A percentile compares a stretch with the other conserved stretches of the same genome.
These are phyloP conservation scores for Phalera bucephala DNA, from an alignment of 2,888 invertebrate genomes.

Conservation along the genomic window DNA sequence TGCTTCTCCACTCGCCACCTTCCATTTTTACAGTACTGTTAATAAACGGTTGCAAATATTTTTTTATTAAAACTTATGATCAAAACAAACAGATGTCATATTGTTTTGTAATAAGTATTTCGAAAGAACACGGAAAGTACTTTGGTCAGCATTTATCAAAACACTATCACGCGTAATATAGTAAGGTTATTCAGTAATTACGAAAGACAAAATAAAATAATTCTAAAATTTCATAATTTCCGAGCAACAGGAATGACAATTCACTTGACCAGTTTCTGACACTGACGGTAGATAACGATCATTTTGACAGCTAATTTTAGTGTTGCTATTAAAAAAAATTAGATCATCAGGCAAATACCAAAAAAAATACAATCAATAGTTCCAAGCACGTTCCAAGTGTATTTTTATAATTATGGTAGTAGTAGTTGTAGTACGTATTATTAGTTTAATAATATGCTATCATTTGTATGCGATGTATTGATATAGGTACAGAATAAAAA, in stretches of 20 bases:
- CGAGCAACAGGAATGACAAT: slow-evolving; percentile 22
- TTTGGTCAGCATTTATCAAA: slow-evolving; percentile 1
- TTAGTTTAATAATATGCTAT: no score
- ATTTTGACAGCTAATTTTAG: no score
- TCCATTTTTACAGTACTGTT: slow-evolving; percentile 60
- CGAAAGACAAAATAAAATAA: slow-evolving; percentile 14
- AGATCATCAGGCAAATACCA: no score
- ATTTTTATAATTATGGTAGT: no score
- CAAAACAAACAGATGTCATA: slow-evolving; percentile 74
- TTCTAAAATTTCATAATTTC: slow-evolving; percentile 20
- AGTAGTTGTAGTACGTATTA: no score
- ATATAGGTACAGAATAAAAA: no score
- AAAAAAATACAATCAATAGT: no score
- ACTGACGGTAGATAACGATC: no score
- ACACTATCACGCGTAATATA: slow-evolving; percentile 7
- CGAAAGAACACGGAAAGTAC: slow-evolving; percentile 3
- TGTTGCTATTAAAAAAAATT: no score
- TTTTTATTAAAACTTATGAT: slow-evolving; percentile 36
- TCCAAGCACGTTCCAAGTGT: no score
- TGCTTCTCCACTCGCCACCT: slow-evolving; percentile 86
- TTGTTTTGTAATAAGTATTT: slow-evolving; percentile 24
- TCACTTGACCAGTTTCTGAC: slow-evolving; percentile 20
- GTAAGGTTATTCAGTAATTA: slow-evolving; percentile 6
- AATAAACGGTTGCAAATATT: slow-evolving; percentile 36
- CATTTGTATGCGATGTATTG: no score